Evolutionary conservation across 2,888 invertebrate genomes (phyloP).

Genomic region (Sarcophaga caerulescens): DNA sequence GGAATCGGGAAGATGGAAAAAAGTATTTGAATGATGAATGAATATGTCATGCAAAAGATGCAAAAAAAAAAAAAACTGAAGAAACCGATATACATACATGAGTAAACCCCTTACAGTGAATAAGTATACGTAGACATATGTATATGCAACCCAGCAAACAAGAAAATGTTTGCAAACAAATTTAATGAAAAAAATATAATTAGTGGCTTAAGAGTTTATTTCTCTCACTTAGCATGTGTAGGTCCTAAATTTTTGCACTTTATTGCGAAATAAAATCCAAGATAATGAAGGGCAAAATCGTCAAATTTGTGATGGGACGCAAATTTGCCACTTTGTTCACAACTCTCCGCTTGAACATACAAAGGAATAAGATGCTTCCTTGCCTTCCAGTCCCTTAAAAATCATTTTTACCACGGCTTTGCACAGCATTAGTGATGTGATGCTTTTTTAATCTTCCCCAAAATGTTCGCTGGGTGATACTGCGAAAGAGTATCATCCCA

Average conservation of each 20-base stretch:
- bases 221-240: too few relatives aligned
- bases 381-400: too few relatives aligned
- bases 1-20: slow-evolving; percentile 59
- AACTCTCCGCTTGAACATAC: rapidly evolving
- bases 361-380: too few relatives aligned
- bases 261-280: too few relatives aligned
- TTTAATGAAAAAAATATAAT: background rate
- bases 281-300: too few relatives aligned
- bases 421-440: too few relatives aligned
- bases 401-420: too few relatives aligned
- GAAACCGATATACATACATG: slow-evolving; percentile 62
- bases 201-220: background rate
- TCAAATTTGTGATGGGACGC: too few relatives aligned
- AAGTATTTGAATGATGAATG: slow-evolving; percentile 73
- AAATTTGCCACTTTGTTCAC: too few relatives aligned
- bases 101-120: slow-evolving; percentile 48
- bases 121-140: background rate
- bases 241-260: too few relatives aligned
- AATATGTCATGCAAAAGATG: slow-evolving; percentile 73
- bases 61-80: slow-evolving; percentile 32
- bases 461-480: background rate
- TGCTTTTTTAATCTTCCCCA: too few relatives aligned
- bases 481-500: slow-evolving; percentile 9
- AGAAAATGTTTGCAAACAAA: background rate
- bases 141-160: slow-evolving; percentile 11